Evolutionary conservation across 2,113 vertebrate species (phyloP), one percentile per base, ranked within the genome.

Genomic region (Peucedramus taeniatus): DNA sequence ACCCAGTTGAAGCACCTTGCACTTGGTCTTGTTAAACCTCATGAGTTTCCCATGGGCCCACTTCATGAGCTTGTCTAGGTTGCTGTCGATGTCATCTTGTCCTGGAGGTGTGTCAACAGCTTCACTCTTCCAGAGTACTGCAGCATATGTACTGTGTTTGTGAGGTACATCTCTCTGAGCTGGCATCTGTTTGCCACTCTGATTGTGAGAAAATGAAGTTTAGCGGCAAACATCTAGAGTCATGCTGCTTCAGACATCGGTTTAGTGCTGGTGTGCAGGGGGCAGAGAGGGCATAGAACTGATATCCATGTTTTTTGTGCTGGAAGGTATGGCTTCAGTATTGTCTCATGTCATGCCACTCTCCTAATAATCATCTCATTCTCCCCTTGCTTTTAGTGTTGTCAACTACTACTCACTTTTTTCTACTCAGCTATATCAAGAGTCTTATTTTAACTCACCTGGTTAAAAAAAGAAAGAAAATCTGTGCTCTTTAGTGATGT

Each of bases 111-210:
- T 51, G 28, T 82, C 37, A 30, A 7, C 27, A 24, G 15, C 16
- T 17, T 50, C 23, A 59, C 4, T 13, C 9, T 11, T 35, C 7
- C 22, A 33, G 37, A 18, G 9, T 4, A 2, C 14, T 16, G 2
- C 21, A 3, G 22, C 2, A 8, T 11, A 4, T 0, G 2, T 27
- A 3, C 8, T 24, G 2, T 10, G 0, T 23, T 51, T 57, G 28
- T 10, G 5, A n/a, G n/a, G 15, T 21, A 0, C 7, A 1, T 10
- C 13, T 31, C 7, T 53, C 27, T 9, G 21, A 31, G 15, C 0
- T 20, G 35, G 37, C 35, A 2, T 63, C 42, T 13, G 3, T 19
- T 59, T 59, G 22, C 49, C 6, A 0, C 44, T 56, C 21, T 11
- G 8, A 5, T 18, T 40, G 33, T 72, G 19, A 51, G 33, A 64